A percentile compares a stretch with the other conserved stretches of the same genome.
These are phyloP conservation scores for Lithophane leautieri DNA, from an alignment of 2,888 invertebrate species.

Conservation along the genomic window DNA sequence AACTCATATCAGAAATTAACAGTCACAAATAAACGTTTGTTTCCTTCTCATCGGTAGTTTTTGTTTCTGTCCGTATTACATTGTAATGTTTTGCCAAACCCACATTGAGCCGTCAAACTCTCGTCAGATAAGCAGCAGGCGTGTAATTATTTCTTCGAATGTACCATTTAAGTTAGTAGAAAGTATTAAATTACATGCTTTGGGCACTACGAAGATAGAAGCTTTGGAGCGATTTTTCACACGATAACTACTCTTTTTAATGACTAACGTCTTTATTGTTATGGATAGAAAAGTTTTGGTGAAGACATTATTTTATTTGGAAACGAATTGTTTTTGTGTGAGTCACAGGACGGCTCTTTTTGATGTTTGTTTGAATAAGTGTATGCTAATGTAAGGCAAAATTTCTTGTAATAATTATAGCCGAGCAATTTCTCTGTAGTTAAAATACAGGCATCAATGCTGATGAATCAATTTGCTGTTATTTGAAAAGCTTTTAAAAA, in stretches of 20 bases:
- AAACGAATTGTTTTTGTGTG: conserved; percentile 38
- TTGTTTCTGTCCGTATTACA: conserved; percentile 65
- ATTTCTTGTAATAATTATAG: not conserved
- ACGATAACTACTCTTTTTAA: conserved; percentile 81
- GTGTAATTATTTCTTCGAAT: conserved; percentile 85
- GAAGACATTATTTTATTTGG: conserved; percentile 55
- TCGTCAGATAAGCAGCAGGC: conserved; percentile 79
- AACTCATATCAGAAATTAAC: conserved; percentile 56
- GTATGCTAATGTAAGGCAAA: not conserved
- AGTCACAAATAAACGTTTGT: conserved; percentile 64
- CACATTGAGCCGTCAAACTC: conserved; percentile 85
- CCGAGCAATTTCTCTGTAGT: not conserved
- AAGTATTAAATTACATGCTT: conserved; percentile 86
- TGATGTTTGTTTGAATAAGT: not conserved
- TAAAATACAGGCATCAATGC: not conserved
- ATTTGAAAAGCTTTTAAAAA: conserved; percentile 9
- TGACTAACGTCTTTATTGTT: conserved; percentile 83
- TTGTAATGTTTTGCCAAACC: conserved; percentile 79
- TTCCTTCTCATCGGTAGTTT: conserved; percentile 68
- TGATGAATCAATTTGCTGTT: not conserved
- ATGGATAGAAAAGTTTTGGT: conserved; percentile 71
- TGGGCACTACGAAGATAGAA: conserved; percentile 75
- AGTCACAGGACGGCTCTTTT: conserved; percentile 20
- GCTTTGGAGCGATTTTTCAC: conserved; percentile 80
- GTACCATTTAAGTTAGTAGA: conserved; percentile 81